Base-by-base conservation (phyloP, 2,797 vertebrate genomes). In the Falco peregrinus region DNA sequence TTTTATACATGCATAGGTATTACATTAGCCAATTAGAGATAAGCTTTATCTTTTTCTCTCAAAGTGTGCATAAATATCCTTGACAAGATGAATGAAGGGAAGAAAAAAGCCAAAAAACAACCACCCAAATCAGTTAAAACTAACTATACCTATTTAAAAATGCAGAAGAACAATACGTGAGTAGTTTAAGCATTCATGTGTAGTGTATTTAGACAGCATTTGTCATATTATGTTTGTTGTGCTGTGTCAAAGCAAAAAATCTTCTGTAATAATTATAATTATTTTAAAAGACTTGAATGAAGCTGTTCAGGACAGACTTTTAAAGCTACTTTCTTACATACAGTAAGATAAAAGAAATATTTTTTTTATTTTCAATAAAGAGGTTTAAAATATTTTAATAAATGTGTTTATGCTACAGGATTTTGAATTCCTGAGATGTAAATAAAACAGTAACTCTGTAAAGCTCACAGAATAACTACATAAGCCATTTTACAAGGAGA, bases 381-480 rank as follows among this genome's bases (percentile, higher is more conserved):
- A 59, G 4, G 28, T 83, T 82, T 84, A 41, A 87, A 70, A 54
- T 63, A 76, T 63, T 81, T 80, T 64, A 85, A 73, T 73, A 74
- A 94, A 89, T 84, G 33, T 16, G 39, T 79, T 89, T 94, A 41
- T 77, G 24, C 87, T 90, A 89, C 25, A 81, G 85, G 76, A 84
- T 92, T 89, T 84, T 96, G 51, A 92, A 94, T 92, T 95, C 63
- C 67, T 64, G 78, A 87, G 90, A 97, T 0, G 19, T 97, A 97
- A 98, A 98, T 96, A 98, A 97, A 97, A 95, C 92, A 96, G 29
- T 93, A 94, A 90, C 56, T 80, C 68, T 54, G 65, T 57, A 91
- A 97, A 96, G 67, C 73, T 81, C 73, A 94, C 82, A 73, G 94
- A 96, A 93, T 95, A 92, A 88, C 95, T 93, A 75, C 60, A 89